phyloP scores from a whole-genome alignment of 2,888 invertebrate species.

The Miltochrista miniata region DNA sequence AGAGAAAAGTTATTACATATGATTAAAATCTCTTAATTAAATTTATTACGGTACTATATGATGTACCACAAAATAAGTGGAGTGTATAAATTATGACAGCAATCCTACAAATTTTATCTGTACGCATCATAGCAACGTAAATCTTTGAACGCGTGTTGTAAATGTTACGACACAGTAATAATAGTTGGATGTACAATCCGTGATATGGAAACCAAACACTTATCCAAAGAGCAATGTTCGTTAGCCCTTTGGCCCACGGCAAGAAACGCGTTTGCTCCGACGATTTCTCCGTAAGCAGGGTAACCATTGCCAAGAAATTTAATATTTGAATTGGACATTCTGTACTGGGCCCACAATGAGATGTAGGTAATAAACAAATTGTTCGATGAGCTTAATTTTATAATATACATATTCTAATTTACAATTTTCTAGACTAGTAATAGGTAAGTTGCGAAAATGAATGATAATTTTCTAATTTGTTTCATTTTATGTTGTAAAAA shows the following conservation, averaged over 20 bases:
- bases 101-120: conserved; percentile 3
- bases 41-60: background rate
- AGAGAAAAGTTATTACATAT: background rate
- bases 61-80: conserved; percentile 7
- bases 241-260: conserved; percentile 40
- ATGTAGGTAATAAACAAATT: too few relatives aligned
- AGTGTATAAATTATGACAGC: conserved; percentile 1
- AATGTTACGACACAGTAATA: conserved; percentile 30
- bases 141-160: conserved; percentile 7
- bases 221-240: conserved; percentile 19
- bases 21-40: background rate
- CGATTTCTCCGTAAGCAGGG: conserved; percentile 22
- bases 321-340: background rate
- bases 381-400: too few relatives aligned
- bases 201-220: background rate
- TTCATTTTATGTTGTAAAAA: too few relatives aligned
- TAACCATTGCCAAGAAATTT: background rate
- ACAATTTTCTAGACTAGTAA: too few relatives aligned
- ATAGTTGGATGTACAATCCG: conserved; percentile 5
- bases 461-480: too few relatives aligned
- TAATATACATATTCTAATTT: too few relatives aligned
- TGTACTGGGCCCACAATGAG: background rate
- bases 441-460: too few relatives aligned
- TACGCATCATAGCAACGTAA: background rate
- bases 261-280: conserved; percentile 32